Evolutionary conservation across 2,797 vertebrate species (phyloP).

Genomic region (Lithobates pipiens): DNA sequence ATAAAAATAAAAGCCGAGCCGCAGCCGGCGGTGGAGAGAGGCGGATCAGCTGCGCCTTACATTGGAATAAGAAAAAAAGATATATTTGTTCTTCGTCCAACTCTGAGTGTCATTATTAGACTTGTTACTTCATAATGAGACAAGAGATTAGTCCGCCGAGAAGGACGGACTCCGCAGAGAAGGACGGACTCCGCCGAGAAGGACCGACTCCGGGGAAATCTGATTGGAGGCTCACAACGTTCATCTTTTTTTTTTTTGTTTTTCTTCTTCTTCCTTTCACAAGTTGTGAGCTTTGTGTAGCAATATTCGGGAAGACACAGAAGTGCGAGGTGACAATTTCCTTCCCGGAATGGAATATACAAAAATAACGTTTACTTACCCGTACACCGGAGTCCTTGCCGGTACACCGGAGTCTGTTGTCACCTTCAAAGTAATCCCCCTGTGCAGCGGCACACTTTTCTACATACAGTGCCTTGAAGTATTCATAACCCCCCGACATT

Average conservation of each 20-base stretch:
- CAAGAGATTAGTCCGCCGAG: neutral
- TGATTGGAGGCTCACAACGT: neutral
- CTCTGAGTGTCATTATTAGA: conserved; percentile 12
- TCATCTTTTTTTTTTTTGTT: neutral
- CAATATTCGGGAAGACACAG: too few relatives aligned
- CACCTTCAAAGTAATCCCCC: too few relatives aligned
- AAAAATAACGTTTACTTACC: too few relatives aligned
- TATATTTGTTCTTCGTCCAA: conserved; percentile 18
- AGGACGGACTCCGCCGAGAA: too few relatives aligned
- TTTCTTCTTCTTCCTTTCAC: neutral
- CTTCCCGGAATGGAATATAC: too few relatives aligned
- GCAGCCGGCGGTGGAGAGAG: neutral
- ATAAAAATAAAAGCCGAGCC: neutral
- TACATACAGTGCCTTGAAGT: too few relatives aligned
- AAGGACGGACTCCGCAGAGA: too few relatives aligned
- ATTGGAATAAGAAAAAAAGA: conserved; percentile 15
- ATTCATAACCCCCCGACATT: too few relatives aligned
- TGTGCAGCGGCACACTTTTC: too few relatives aligned
- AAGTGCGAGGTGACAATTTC: too few relatives aligned
- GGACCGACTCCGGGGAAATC: conserved; percentile 13
- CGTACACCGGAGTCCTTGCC: too few relatives aligned
- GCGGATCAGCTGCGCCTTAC: neutral
- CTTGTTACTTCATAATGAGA: conserved; percentile 29
- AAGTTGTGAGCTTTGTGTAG: neutral
- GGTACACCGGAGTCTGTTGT: too few relatives aligned